Evolutionary conservation across 2,113 vertebrate genomes (phyloP).

Genomic region (Smithornis capensis): DNA sequence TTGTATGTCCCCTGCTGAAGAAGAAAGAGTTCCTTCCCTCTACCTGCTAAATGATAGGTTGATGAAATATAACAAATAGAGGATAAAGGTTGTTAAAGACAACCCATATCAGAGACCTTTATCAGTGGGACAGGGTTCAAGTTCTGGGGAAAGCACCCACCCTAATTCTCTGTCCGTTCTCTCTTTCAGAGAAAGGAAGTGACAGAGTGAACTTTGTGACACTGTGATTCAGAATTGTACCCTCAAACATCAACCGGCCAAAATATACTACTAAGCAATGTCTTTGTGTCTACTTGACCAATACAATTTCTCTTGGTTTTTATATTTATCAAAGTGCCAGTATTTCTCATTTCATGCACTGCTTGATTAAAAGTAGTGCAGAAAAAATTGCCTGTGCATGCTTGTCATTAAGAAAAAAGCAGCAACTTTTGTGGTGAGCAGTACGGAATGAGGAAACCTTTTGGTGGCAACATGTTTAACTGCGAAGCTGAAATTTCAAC

Average conservation of each 20-base stretch:
- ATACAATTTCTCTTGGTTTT: background rate
- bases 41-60: background rate
- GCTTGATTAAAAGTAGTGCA: background rate
- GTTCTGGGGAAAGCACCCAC: background rate
- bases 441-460: background rate
- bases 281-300: background rate
- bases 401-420: background rate
- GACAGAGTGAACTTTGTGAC: background rate
- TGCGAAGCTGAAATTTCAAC: background rate
- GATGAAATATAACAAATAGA: background rate
- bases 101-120: background rate
- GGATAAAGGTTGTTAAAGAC: background rate
- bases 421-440: background rate
- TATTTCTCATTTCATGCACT: background rate
- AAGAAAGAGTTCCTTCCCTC: background rate
- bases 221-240: background rate
- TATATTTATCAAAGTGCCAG: background rate
- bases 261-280: rapidly evolving
- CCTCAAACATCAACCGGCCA: background rate
- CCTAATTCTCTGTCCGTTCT: no score
- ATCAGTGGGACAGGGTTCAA: background rate
- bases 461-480: background rate
- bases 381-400: background rate
- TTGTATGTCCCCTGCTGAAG: background rate
- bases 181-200: background rate